Percentiles rank a stretch among this genome's conserved stretches.
Conservation (phyloP, 2,113 vertebrate species). For the Benitochromis conjunctus region DNA sequence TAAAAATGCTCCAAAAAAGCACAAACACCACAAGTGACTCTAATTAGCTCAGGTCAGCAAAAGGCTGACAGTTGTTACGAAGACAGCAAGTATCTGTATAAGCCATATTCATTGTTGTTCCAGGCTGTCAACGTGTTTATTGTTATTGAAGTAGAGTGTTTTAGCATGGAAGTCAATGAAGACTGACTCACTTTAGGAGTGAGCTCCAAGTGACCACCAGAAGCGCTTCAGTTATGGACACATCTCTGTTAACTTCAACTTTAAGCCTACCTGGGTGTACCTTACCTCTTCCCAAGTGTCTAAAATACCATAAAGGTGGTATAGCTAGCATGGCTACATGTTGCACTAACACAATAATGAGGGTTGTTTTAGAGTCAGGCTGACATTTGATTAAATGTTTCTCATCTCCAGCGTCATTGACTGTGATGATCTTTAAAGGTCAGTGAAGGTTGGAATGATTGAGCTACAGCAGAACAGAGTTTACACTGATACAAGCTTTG, state of each 20-base stretch:
- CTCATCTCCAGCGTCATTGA: neutral
- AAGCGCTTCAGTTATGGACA: neutral
- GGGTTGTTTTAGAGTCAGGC: neutral
- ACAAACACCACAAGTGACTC: accelerated
- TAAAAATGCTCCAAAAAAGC: neutral
- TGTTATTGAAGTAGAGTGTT: neutral
- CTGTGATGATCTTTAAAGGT: neutral
- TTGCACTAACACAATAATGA: neutral
- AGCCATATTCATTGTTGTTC: neutral
- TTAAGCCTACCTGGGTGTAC: accelerated
- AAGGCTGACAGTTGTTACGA: neutral
- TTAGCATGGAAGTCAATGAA: neutral
- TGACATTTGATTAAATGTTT: neutral
- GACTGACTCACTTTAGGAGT: neutral
- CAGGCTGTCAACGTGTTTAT: neutral
- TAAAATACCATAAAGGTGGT: neutral
- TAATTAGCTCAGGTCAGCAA: neutral
- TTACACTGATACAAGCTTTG: constrained; percentile 17
- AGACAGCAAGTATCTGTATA: neutral
- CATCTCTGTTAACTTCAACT: neutral
- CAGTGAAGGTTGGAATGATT: neutral
- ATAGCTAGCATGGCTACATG: neutral
- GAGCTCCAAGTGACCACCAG: neutral
- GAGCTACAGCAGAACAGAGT: neutral
- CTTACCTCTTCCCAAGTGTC: neutral